Conservation (phyloP, 2,113 vertebrate species). For the Poeciliopsis turrubarensis region DNA sequence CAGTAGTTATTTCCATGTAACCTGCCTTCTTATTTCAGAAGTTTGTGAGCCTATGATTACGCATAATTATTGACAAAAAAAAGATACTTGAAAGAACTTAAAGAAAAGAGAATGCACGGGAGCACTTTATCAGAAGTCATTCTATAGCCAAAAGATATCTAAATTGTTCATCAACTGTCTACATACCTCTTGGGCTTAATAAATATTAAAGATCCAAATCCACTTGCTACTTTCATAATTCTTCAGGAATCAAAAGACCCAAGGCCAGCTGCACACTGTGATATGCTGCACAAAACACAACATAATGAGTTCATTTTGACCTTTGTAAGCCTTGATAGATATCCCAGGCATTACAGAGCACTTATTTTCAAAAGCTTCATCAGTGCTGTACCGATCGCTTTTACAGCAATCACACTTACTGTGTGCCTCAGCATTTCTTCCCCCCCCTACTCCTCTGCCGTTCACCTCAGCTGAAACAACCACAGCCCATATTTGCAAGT, state of each 20-base stretch:
- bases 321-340: background rate
- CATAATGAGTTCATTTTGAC: background rate
- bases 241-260: background rate
- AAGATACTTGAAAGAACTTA: background rate
- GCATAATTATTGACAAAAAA: background rate
- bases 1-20: background rate
- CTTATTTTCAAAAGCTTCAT: constrained; percentile 43
- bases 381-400: constrained; percentile 45
- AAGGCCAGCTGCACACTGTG: background rate
- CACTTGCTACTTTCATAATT: background rate
- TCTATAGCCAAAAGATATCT: background rate
- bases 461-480: constrained; percentile 36
- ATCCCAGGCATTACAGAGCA: constrained; percentile 6
- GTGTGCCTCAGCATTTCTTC: constrained; percentile 56
- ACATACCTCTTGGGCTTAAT: background rate
- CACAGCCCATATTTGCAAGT: constrained; percentile 70
- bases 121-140: background rate
- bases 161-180: background rate
- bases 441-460: constrained; percentile 9
- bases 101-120: background rate
- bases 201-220: too few relatives aligned
- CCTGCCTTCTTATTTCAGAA: background rate
- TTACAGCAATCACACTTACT: constrained; percentile 43
- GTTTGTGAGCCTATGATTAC: background rate
- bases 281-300: background rate